Evolutionary conservation across 2,113 vertebrate species (phyloP).

Genomic region (Malurus melanocephalus): DNA sequence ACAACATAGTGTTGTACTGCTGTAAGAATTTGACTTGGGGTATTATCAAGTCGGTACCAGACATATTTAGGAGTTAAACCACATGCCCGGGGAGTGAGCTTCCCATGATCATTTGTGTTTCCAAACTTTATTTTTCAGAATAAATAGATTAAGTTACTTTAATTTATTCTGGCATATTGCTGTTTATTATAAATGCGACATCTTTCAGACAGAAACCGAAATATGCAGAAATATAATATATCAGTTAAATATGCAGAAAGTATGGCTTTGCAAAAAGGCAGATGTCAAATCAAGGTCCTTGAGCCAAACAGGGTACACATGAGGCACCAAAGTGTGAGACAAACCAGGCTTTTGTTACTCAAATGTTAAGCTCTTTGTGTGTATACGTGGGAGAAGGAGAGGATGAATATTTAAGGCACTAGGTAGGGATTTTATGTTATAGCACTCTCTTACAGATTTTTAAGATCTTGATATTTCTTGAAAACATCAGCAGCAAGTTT

Average conservation of each 20-base stretch:
- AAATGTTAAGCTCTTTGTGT: background rate
- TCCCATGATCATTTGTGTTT: background rate
- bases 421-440: background rate
- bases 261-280: background rate
- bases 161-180: background rate
- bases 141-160: background rate
- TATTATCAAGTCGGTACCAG: background rate
- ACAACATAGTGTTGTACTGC: background rate
- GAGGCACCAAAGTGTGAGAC: background rate
- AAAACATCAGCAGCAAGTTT: conserved; percentile 84
- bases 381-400: background rate
- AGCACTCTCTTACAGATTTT: conserved; percentile 84
- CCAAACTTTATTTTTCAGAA: background rate
- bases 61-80: background rate
- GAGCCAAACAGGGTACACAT: background rate
- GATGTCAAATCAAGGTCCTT: background rate
- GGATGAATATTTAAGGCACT: background rate
- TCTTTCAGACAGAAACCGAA: background rate
- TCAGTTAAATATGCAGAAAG: background rate
- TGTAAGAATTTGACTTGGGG: background rate
- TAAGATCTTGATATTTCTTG: conserved; percentile 81
- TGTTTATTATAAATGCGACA: background rate
- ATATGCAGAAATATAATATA: no score
- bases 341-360: background rate
- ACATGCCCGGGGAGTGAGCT: background rate